These are phyloP conservation scores for Sminthurinus signatus DNA, from an alignment of 1,140 invertebrate genomes.

Conservation along the genomic window DNA sequence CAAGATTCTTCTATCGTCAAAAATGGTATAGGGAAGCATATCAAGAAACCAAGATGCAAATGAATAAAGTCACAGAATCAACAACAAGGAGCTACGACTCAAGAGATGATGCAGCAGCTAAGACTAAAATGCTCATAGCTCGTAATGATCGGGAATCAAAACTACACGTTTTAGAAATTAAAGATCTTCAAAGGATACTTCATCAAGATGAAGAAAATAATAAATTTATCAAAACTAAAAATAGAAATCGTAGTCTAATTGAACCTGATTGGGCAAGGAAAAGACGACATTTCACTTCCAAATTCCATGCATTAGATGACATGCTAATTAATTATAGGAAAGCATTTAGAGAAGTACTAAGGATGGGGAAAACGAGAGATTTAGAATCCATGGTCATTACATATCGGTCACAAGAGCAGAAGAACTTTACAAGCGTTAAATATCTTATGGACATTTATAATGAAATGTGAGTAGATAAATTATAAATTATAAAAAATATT, in stretches of 20 bases:
- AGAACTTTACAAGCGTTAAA: neutral
- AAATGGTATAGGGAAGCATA: neutral
- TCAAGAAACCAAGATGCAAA: neutral
- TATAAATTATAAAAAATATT: too few species aligned
- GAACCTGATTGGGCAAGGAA: neutral
- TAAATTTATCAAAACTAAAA: neutral
- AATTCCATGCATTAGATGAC: neutral
- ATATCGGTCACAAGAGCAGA: neutral
- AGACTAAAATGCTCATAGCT: conserved; percentile 1
- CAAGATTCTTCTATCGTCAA: neutral
- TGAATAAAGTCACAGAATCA: neutral
- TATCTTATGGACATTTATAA: conserved; percentile 5
- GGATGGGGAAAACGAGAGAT: neutral
- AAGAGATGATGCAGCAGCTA: neutral
- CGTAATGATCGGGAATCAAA: neutral
- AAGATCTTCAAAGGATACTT: neutral
- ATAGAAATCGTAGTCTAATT: neutral
- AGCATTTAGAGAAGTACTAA: neutral
- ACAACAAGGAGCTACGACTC: conserved; percentile 2
- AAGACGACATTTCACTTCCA: neutral
- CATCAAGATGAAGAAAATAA: conserved; percentile 4
- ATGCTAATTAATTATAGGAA: neutral
- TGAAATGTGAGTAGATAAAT: too few species aligned
- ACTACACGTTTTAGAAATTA: conserved; percentile 1
- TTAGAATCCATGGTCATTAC: neutral